Conservation (phyloP, 2,888 invertebrate species). For the Gryllus longicercus region DNA sequence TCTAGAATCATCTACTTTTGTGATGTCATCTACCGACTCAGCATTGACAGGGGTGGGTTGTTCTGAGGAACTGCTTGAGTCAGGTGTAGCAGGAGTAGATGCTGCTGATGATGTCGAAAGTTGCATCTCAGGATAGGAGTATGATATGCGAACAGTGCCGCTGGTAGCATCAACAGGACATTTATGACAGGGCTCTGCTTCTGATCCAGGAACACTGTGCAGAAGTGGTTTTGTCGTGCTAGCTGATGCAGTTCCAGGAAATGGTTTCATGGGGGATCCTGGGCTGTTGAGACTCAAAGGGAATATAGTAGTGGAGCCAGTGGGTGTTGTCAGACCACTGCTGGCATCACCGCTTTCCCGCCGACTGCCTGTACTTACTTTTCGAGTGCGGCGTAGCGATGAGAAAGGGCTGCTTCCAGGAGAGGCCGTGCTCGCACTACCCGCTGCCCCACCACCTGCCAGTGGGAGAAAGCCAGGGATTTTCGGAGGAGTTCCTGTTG, state of each 20-base stretch:
- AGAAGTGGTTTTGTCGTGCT: slow-evolving; percentile 31
- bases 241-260: slow-evolving; percentile 40
- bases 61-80: slow-evolving; percentile 39
- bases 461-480: slow-evolving; percentile 50
- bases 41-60: slow-evolving; percentile 41
- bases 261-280: slow-evolving; percentile 57
- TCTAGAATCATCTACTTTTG: slow-evolving; percentile 42
- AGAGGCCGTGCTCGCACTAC: slow-evolving; percentile 37
- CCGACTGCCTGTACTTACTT: slow-evolving; percentile 40
- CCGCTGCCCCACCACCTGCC: slow-evolving; percentile 41
- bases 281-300: slow-evolving; percentile 67
- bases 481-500: slow-evolving; percentile 49
- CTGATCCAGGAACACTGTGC: neutral
- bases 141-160: slow-evolving; percentile 42
- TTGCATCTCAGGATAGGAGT: slow-evolving; percentile 30
- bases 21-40: slow-evolving; percentile 44
- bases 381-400: slow-evolving; percentile 45
- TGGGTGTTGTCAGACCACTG: slow-evolving; percentile 52
- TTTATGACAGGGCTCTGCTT: slow-evolving; percentile 41
- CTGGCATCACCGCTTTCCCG: slow-evolving; percentile 47
- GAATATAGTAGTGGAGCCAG: slow-evolving; percentile 62
- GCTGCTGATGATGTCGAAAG: slow-evolving; percentile 39
- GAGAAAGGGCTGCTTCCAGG: slow-evolving; percentile 50
- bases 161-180: slow-evolving; percentile 45
- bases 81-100: slow-evolving; percentile 42